phyloP scores from a whole-genome alignment of 2,113 vertebrate species.

The Mustelus asterias region DNA sequence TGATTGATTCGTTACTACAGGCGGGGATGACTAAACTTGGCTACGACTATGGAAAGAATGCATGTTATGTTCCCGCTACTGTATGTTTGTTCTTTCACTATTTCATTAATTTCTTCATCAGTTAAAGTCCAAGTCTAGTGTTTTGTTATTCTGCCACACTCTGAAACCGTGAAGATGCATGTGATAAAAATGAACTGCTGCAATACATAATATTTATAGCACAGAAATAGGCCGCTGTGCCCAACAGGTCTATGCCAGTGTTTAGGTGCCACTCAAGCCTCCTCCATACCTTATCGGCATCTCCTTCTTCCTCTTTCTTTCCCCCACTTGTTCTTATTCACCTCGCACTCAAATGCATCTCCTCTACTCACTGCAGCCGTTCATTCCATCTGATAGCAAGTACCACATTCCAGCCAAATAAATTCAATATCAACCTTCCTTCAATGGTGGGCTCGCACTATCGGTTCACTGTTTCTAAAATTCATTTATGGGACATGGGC shows the following conservation, averaged over 20 bases:
- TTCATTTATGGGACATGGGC: no score
- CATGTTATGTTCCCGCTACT: background rate
- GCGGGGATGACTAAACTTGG: background rate
- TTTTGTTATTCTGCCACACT: background rate
- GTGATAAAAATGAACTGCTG: background rate
- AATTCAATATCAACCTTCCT: background rate
- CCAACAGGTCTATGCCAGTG: background rate
- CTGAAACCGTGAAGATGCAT: background rate
- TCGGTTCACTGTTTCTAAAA: background rate
- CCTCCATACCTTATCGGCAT: background rate
- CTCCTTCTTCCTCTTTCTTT: background rate
- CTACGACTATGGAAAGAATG: background rate
- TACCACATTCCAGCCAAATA: background rate
- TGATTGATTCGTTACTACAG: background rate
- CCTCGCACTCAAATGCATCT: background rate
- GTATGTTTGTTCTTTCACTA: background rate
- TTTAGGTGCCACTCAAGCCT: background rate
- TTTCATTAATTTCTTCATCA: background rate
- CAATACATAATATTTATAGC: background rate
- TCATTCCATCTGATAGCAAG: background rate
- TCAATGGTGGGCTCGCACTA: background rate
- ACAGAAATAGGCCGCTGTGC: background rate
- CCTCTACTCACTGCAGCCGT: background rate
- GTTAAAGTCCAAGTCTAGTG: background rate
- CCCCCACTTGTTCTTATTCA: background rate